A percentile compares a stretch with the other conserved stretches of the same genome.
These are phyloP conservation scores for Cyanistes caeruleus DNA, from an alignment of 2,113 vertebrate species.

Conservation along the genomic window DNA sequence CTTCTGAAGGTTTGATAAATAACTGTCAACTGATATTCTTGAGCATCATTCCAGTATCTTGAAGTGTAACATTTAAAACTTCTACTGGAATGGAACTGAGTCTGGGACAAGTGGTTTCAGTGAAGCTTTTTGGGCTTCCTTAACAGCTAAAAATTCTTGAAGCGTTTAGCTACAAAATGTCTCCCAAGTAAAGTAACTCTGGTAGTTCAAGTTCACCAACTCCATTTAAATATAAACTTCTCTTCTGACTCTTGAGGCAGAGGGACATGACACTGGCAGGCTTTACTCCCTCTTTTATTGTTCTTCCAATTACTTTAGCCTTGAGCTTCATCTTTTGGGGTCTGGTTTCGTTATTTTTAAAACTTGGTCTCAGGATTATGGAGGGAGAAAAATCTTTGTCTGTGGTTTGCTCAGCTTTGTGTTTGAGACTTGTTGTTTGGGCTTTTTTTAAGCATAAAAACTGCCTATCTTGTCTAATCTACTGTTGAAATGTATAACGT, in stretches of 20 bases:
- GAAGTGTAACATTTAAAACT: not conserved
- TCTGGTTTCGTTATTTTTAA: not conserved
- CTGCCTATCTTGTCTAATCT: not conserved
- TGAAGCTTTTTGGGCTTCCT: not conserved
- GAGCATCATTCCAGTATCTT: not conserved
- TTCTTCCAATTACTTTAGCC: not conserved
- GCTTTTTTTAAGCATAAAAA: not conserved
- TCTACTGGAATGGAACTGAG: not conserved
- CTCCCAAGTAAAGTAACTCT: not conserved
- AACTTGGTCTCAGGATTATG: not conserved
- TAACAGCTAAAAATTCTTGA: not conserved
- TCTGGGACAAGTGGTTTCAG: not conserved
- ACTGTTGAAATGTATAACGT: not conserved
- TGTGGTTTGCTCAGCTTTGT: not conserved
- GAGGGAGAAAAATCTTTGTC: not conserved
- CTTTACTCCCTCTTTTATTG: not conserved
- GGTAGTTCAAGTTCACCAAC: not conserved
- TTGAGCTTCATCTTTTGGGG: not conserved
- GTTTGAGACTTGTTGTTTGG: not conserved
- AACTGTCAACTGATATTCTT: not conserved
- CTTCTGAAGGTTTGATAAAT: not conserved
- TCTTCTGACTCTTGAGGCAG: not conserved
- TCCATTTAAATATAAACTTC: not conserved
- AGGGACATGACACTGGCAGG: not conserved
- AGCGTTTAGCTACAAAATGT: not conserved